These are phyloP conservation scores for Batillaria attramentaria DNA, from an alignment of 1,140 invertebrate species.

Conservation along the genomic window DNA sequence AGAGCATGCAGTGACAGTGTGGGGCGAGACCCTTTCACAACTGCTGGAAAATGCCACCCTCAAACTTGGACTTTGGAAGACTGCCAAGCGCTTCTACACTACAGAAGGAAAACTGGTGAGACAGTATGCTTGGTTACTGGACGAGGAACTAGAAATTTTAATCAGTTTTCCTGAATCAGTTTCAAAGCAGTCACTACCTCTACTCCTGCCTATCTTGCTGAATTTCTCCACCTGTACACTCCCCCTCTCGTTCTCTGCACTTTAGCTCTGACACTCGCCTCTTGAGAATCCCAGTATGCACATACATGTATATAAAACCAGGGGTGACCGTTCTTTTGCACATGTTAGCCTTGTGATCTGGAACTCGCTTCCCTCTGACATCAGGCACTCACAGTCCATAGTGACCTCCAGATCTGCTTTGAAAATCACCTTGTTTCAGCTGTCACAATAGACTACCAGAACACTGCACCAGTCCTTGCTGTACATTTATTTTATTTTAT, in stretches of 20 bases:
- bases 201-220: too few relatives aligned
- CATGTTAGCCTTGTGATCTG: not conserved
- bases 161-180: not conserved
- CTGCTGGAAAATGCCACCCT: conserved; percentile 64
- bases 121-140: not conserved
- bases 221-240: too few relatives aligned
- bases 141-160: not conserved
- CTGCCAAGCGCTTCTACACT: conserved; percentile 65
- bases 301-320: not conserved
- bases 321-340: not conserved
- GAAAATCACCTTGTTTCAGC: too few relatives aligned
- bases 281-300: too few relatives aligned
- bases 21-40: conserved; percentile 66
- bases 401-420: not conserved
- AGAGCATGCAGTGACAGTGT: conserved; percentile 65
- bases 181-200: not conserved
- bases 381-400: not conserved
- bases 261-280: too few relatives aligned
- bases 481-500: too few relatives aligned
- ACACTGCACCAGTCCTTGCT: too few relatives aligned
- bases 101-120: conserved; percentile 65
- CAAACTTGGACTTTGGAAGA: conserved; percentile 66
- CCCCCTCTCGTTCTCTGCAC: too few relatives aligned
- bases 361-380: too few relatives aligned
- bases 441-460: too few relatives aligned